These are phyloP conservation scores for Drosophila setifemur DNA, from an alignment of 1,140 invertebrate genomes.

Conservation along the genomic window DNA sequence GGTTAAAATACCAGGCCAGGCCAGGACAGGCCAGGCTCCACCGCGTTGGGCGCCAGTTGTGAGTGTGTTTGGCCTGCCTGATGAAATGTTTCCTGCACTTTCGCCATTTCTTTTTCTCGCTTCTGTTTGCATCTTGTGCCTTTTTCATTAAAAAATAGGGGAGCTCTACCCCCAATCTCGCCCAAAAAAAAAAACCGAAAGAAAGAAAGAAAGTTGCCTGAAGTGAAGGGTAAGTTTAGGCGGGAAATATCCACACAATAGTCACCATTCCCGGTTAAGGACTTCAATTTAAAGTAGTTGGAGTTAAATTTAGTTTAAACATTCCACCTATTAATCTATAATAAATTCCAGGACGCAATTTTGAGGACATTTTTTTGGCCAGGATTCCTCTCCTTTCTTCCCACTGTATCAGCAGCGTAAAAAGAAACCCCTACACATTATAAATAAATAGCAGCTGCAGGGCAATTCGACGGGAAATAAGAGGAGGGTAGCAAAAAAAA, in stretches of 20 bases:
- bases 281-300: no score
- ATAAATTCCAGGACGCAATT: no score
- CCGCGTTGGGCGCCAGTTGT: neutral
- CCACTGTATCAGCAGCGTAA: slow-evolving; percentile 20
- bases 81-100: slow-evolving; percentile 79
- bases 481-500: slow-evolving; percentile 12
- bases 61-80: slow-evolving; percentile 39
- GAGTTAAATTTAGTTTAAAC: no score
- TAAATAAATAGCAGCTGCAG: slow-evolving; percentile 68
- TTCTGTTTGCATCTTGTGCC: slow-evolving; percentile 52
- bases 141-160: slow-evolving; percentile 47
- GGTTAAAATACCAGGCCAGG: no score
- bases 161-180: no score
- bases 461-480: neutral
- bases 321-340: no score
- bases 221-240: neutral
- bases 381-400: neutral
- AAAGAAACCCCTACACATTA: slow-evolving; percentile 40
- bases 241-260: slow-evolving; percentile 10
- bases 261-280: neutral
- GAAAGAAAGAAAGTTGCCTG: neutral
- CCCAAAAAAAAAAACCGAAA: slow-evolving; percentile 6
- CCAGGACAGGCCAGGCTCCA: no score
- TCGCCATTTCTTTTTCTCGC: slow-evolving; percentile 44
- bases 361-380: no score